Evolutionary conservation across 2,113 vertebrate species (phyloP).

Genomic region (Ceratotherium simum): DNA sequence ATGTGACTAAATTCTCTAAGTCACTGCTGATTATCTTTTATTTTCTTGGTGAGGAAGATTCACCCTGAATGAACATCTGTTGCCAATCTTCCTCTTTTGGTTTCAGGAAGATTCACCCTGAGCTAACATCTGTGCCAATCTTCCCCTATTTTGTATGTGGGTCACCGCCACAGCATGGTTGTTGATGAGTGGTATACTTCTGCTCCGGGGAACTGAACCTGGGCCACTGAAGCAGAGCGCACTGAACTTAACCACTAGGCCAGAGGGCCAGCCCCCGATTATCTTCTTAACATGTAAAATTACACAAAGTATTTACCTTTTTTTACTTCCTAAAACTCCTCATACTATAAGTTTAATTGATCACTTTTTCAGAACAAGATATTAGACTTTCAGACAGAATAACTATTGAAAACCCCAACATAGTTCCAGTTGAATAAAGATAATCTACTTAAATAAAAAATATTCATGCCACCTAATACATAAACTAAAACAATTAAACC

Average conservation of each 20-base stretch:
- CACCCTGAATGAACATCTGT: too few species aligned
- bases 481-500: neutral
- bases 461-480: neutral
- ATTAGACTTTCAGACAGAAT: neutral
- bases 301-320: slow-evolving; percentile 9
- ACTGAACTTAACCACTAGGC: too few species aligned
- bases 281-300: slow-evolving; percentile 35
- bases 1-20: slow-evolving; percentile 19
- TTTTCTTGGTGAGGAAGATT: too few species aligned
- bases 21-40: neutral
- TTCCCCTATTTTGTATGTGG: too few species aligned
- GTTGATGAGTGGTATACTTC: too few species aligned
- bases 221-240: too few species aligned
- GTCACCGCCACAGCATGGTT: too few species aligned
- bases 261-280: neutral
- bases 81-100: too few species aligned
- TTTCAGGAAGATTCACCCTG: too few species aligned
- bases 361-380: slow-evolving; percentile 40
- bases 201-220: too few species aligned
- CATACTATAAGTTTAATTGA: neutral
- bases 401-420: neutral
- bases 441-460: neutral
- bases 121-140: too few species aligned
- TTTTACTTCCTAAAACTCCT: neutral
- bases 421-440: neutral